A percentile compares a stretch with the other conserved stretches of the same genome.
Evolutionary conservation across 1,140 invertebrate genomes (phyloP).

Genomic region (Papilio machaon): DNA sequence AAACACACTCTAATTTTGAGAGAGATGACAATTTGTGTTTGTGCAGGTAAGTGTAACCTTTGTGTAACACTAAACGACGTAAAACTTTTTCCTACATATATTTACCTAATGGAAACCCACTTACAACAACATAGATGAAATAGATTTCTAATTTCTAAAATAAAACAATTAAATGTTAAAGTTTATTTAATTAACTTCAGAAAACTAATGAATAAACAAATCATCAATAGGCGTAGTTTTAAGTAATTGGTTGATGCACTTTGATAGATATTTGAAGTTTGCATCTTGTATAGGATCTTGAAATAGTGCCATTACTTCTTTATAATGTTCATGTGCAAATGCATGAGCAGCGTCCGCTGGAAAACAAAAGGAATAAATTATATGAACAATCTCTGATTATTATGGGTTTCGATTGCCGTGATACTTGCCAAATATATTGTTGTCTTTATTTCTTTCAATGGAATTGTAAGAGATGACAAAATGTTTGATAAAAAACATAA

Average conservation of each 20-base stretch:
- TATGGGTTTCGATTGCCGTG: no score
- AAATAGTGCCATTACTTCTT: slow-evolving; percentile 45
- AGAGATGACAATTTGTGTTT: no score
- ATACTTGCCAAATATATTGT: no score
- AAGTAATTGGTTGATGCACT: slow-evolving; percentile 43
- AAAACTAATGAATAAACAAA: background rate
- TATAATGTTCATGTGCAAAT: slow-evolving; percentile 51
- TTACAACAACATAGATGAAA: no score
- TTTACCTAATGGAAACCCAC: no score
- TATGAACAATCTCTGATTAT: background rate
- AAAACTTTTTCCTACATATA: no score
- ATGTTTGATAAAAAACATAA: no score
- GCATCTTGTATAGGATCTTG: slow-evolving; percentile 46
- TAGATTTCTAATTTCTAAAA: background rate
- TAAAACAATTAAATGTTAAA: background rate
- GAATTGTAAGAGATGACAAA: no score
- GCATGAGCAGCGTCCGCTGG: slow-evolving; percentile 50
- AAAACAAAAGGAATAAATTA: slow-evolving; percentile 24
- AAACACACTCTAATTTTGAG: no score
- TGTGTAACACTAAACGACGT: no score
- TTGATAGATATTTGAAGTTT: slow-evolving; percentile 40
- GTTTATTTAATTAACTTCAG: background rate
- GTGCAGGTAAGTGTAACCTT: no score
- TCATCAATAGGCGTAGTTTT: slow-evolving; percentile 32
- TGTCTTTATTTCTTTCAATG: no score